Percentiles rank a stretch among this genome's conserved stretches.
Evolutionary conservation across 2,113 vertebrate genomes (phyloP).

Genomic region (Dromaius novaehollandiae): DNA sequence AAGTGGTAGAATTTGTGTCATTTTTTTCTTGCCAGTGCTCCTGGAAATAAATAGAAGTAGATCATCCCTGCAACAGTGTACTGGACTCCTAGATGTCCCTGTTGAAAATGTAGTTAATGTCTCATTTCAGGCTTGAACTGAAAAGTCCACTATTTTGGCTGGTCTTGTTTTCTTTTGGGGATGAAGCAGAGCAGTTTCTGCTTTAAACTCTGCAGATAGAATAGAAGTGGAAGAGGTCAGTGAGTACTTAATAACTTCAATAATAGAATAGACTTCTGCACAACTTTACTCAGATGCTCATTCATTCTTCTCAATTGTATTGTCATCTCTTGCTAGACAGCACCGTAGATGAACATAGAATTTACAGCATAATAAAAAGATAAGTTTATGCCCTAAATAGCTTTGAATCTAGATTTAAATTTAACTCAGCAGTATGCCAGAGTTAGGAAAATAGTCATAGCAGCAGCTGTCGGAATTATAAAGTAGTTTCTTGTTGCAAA

Average conservation of each 20-base stretch:
- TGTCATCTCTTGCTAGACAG: not conserved
- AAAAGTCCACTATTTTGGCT: not conserved
- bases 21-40: not conserved
- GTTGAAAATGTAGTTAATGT: not conserved
- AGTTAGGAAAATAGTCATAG: not conserved
- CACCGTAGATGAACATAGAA: not conserved
- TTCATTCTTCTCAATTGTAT: not conserved
- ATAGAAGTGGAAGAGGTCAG: not conserved
- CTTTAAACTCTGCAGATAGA: not conserved
- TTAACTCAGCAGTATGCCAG: not conserved
- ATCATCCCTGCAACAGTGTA: not conserved
- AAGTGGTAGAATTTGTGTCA: not conserved
- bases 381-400: not conserved
- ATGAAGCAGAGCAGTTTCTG: not conserved
- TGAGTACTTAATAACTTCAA: not conserved
- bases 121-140: not conserved
- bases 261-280: not conserved
- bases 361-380: not conserved
- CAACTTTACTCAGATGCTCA: not conserved
- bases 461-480: not conserved
- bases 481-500: not conserved
- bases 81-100: not conserved
- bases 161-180: not conserved
- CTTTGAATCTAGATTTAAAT: not conserved
- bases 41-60: not conserved